Evolutionary conservation across 2,888 invertebrate genomes (phyloP), one percentile per base, ranked within the genome.

Genomic region (Pachydiplax longipennis): DNA sequence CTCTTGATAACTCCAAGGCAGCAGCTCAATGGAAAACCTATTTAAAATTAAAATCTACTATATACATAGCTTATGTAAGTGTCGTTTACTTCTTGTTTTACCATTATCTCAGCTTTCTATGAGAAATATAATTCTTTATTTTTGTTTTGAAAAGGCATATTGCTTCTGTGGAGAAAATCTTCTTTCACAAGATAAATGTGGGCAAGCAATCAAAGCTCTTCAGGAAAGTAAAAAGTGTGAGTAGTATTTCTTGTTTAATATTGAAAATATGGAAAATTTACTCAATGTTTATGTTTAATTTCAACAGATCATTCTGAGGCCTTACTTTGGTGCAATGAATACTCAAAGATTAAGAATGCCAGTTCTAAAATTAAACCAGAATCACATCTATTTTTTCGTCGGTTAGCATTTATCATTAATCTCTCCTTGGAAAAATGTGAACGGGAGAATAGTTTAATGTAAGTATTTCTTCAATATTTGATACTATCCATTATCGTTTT

Each of bases 371-470:
- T 95, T 3, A 95, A 95, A 92, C 96, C 95, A 3, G 95, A 95
- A 91, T 94, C 95, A 91, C 96, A 96, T 92, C 93, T 95, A 80
- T 96, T 96, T 93, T 96, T 96, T 93, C 94, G 95, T 91, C 94
- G 94, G 81, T 93, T 96, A 22, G 95, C 95, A 15, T 95, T 95
- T 25, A 93, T 95, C 87, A 94, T 96, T 25, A 94, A 94, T 91
- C 93, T 95, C 73, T 95, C 95, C 13, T 93, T 96, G 90, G 96
- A 96, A 91, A 96, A 96, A 93, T 96, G 96, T 93, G 95, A 95
- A 92, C 93, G 96, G 91, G 96, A 96, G 93, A 96, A 96, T 93
- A 95, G 95, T 91, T 95, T 96, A 91, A 96, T 96, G 95, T 96
- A 93, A 94, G 95, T 93, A 82, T 58, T 37, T 37, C 37, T 5